Percentiles rank a stretch among this genome's conserved stretches.
Evolutionary conservation across 2,888 invertebrate species (phyloP).

Genomic region (Diaphora mendica): DNA sequence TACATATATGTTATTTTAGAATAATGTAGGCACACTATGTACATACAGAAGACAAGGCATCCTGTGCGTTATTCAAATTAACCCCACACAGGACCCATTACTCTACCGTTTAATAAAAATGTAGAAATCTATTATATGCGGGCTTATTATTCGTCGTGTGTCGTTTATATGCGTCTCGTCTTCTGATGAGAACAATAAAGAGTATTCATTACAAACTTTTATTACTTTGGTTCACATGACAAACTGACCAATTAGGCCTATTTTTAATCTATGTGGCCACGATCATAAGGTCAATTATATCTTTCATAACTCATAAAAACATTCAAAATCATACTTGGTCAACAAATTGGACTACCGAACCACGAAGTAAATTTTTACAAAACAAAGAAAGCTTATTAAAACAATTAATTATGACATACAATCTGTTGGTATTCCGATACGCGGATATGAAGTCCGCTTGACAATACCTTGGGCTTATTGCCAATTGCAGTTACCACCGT

Average conservation of each 20-base stretch:
- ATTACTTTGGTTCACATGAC: slow-evolving; percentile 29
- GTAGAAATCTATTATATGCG: slow-evolving; percentile 63
- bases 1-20: slow-evolving; percentile 36
- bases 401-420: slow-evolving; percentile 45
- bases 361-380: slow-evolving; percentile 21
- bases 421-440: slow-evolving; percentile 45
- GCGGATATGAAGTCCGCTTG: slow-evolving; percentile 50
- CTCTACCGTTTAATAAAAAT: slow-evolving; percentile 60
- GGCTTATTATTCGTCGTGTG: slow-evolving; percentile 69
- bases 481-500: slow-evolving; percentile 60
- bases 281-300: not conserved
- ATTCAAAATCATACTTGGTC: not conserved
- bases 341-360: not conserved
- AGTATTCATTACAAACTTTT: slow-evolving; percentile 47
- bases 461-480: slow-evolving; percentile 70
- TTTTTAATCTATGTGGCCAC: not conserved
- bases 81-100: slow-evolving; percentile 54
- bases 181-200: slow-evolving; percentile 56
- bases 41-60: slow-evolving; percentile 48
- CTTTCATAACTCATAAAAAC: not conserved
- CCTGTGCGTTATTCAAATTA: slow-evolving; percentile 62
- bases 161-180: slow-evolving; percentile 61
- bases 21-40: slow-evolving; percentile 33
- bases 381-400: slow-evolving; percentile 29
- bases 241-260: slow-evolving; percentile 13